Percentiles rank a stretch among this genome's conserved stretches.
Evolutionary conservation across 1,140 invertebrate species (phyloP).

Genomic region (Mactra quadrangularis): DNA sequence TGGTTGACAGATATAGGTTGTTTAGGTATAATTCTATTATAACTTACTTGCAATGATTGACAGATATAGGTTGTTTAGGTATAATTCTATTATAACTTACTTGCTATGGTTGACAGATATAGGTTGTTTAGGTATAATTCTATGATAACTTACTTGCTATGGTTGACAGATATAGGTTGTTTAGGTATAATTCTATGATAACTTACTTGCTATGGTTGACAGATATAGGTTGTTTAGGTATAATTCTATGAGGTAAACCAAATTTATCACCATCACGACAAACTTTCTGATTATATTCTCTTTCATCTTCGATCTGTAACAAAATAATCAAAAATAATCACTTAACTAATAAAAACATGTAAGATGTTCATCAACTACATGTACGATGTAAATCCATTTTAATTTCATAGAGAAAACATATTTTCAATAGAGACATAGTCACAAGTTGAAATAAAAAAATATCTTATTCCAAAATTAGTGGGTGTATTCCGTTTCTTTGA

Average conservation of each 20-base stretch:
- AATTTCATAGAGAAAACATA: no score
- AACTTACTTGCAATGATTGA: conserved; percentile 9
- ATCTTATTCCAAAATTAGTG: no score
- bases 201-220: conserved; percentile 82
- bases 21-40: no score
- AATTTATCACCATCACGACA: conserved; percentile 76
- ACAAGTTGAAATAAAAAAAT: no score
- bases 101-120: conserved; percentile 82
- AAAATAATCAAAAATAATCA: no score
- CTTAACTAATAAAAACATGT: neutral
- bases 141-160: conserved; percentile 13
- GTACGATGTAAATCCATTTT: no score
- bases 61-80: neutral
- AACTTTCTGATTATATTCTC: conserved; percentile 80
- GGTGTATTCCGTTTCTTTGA: no score
- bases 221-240: conserved; percentile 81
- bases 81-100: conserved; percentile 69
- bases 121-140: conserved; percentile 79
- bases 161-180: no score
- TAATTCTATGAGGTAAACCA: conserved; percentile 80
- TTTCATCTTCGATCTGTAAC: conserved; percentile 78
- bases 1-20: no score
- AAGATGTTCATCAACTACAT: no score
- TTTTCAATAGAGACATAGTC: no score
- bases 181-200: no score